A percentile compares a stretch with the other conserved stretches of the same genome.
Evolutionary conservation across 1,140 invertebrate genomes (phyloP).

Genomic region (Panagrolaimus sp.): DNA sequence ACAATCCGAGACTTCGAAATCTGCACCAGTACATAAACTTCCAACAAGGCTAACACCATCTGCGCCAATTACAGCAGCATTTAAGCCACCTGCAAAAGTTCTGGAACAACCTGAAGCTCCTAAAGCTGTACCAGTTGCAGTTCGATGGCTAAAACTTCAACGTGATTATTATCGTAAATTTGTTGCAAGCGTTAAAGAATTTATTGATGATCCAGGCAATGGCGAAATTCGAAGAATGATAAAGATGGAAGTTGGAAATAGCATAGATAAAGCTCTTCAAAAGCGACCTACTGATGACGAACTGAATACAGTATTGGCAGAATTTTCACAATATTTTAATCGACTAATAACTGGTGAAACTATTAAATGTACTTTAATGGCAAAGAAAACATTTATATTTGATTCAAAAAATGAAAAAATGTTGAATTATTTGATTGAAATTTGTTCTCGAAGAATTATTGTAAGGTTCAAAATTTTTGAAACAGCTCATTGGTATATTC

Average conservation of each 20-base stretch:
- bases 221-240: background rate
- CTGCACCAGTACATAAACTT: no score
- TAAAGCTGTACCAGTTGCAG: background rate
- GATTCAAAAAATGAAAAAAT: conserved; percentile 11
- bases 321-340: no score
- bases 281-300: background rate
- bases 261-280: background rate
- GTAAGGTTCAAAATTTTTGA: background rate
- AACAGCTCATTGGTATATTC: background rate
- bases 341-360: no score
- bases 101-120: background rate
- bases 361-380: background rate
- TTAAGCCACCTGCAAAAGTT: background rate
- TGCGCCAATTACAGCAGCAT: conserved; percentile 4
- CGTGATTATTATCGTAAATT: background rate
- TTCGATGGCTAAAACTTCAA: background rate
- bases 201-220: background rate
- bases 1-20: background rate
- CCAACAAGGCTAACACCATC: background rate
- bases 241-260: background rate
- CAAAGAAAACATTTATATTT: conserved; percentile 7
- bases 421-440: conserved; percentile 16
- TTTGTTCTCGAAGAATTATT: background rate
- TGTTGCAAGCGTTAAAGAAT: background rate
- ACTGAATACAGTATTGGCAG: background rate